These are phyloP conservation scores for Aphelenchoides besseyi DNA, from an alignment of 1,140 invertebrate genomes.

Conservation along the genomic window DNA sequence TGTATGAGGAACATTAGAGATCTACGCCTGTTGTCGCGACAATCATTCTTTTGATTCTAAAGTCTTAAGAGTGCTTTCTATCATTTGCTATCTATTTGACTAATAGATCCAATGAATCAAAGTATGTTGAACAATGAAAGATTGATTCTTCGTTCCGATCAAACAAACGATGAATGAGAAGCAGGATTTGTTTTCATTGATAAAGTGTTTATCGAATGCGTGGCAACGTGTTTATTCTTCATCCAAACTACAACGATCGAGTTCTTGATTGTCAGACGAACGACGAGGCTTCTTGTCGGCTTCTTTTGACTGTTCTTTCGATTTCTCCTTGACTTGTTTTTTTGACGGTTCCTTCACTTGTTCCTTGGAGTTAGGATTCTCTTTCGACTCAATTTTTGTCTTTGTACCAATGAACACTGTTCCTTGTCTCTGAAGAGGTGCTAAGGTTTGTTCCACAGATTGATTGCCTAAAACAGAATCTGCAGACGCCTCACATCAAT, in stretches of 20 bases:
- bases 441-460: neutral
- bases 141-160: no score
- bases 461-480: neutral
- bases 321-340: neutral
- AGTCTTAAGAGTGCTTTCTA: no score
- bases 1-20: no score
- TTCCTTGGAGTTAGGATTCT: neutral
- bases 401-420: neutral
- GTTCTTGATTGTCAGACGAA: slow-evolving; percentile 33
- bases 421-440: neutral
- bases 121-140: no score
- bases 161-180: no score
- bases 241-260: slow-evolving; percentile 37
- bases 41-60: no score
- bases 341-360: slow-evolving; percentile 5
- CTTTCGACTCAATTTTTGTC: slow-evolving; percentile 10
- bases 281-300: slow-evolving; percentile 17
- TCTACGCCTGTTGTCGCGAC: no score
- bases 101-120: no score
- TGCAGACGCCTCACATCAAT: neutral
- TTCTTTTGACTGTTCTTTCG: slow-evolving; percentile 24
- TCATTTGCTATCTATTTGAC: no score
- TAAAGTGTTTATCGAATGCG: no score
- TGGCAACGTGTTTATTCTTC: slow-evolving; percentile 33
- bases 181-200: no score